Conservation (phyloP, 2,113 vertebrate genomes). For the Neolamprologus toae region DNA sequence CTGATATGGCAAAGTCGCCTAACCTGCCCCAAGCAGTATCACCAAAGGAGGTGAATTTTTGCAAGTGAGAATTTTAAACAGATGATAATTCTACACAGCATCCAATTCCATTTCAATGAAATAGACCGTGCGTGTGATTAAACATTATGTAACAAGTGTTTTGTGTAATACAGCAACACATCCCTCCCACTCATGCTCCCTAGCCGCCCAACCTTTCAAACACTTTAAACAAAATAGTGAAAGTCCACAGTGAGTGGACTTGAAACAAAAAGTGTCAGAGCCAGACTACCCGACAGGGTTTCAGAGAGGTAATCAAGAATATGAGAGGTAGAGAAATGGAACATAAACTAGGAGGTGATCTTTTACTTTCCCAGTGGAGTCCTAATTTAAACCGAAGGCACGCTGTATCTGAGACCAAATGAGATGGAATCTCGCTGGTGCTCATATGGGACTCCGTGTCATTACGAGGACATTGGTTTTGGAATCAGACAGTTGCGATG, state of each 20-base stretch:
- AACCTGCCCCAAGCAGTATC: neutral
- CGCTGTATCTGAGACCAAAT: conserved; percentile 11
- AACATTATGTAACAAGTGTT: neutral
- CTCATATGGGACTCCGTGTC: conserved; percentile 36
- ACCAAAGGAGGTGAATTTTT: neutral
- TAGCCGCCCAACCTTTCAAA: neutral
- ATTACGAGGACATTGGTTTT: conserved; percentile 45
- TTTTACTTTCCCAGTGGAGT: conserved; percentile 16
- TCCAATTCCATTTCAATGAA: neutral
- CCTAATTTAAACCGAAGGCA: conserved; percentile 2
- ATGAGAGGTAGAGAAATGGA: neutral
- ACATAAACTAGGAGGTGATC: conserved; percentile 18
- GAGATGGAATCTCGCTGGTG: conserved; percentile 6
- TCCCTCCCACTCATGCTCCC: neutral
- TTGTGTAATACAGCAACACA: neutral
- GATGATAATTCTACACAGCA: neutral
- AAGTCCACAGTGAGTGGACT: conserved; percentile 5
- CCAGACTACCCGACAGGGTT: neutral
- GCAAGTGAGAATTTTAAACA: neutral
- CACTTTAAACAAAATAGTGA: neutral
- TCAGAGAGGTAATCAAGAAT: conserved; percentile 31
- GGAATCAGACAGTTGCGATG: conserved; percentile 19
- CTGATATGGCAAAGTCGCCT: neutral
- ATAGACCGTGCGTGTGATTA: neutral
- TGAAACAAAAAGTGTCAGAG: conserved; percentile 6